Evolutionary conservation across 2,797 vertebrate species (phyloP).

Genomic region (Chelonia mydas): DNA sequence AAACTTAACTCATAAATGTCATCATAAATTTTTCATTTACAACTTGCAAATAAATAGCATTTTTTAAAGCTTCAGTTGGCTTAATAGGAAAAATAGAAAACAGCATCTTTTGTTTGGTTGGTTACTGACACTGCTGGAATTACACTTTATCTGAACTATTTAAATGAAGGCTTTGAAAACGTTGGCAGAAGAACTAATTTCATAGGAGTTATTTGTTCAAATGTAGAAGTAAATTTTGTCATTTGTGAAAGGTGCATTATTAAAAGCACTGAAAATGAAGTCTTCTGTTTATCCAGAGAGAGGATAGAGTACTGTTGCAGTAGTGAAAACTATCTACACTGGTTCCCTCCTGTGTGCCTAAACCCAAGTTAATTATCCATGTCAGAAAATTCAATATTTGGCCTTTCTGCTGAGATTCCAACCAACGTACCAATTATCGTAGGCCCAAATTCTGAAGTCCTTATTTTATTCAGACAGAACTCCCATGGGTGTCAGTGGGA

Average conservation of each 20-base stretch:
- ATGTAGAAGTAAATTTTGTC: slow-evolving; percentile 59
- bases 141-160: slow-evolving; percentile 10
- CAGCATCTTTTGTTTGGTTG: slow-evolving; percentile 38
- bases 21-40: background rate
- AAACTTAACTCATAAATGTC: background rate
- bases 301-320: slow-evolving; percentile 33
- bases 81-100: slow-evolving; percentile 47
- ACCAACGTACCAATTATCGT: background rate
- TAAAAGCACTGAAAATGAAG: slow-evolving; percentile 49
- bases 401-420: slow-evolving; percentile 28
- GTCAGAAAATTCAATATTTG: slow-evolving; percentile 27
- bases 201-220: slow-evolving; percentile 58
- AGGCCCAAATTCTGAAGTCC: slow-evolving; percentile 10
- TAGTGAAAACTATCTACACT: slow-evolving; percentile 42
- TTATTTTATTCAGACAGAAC: background rate
- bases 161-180: slow-evolving; percentile 15
- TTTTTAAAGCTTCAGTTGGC: slow-evolving; percentile 1
- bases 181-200: slow-evolving; percentile 46
- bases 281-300: slow-evolving; percentile 55
- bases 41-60: slow-evolving; percentile 3
- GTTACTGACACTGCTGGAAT: slow-evolving; percentile 19
- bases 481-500: background rate
- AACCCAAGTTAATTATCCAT: slow-evolving; percentile 45
- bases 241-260: slow-evolving; percentile 42
- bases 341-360: background rate